A percentile compares a stretch with the other conserved stretches of the same genome.
Evolutionary conservation across 2,888 invertebrate species (phyloP).

Genomic region (Apamea monoglypha): DNA sequence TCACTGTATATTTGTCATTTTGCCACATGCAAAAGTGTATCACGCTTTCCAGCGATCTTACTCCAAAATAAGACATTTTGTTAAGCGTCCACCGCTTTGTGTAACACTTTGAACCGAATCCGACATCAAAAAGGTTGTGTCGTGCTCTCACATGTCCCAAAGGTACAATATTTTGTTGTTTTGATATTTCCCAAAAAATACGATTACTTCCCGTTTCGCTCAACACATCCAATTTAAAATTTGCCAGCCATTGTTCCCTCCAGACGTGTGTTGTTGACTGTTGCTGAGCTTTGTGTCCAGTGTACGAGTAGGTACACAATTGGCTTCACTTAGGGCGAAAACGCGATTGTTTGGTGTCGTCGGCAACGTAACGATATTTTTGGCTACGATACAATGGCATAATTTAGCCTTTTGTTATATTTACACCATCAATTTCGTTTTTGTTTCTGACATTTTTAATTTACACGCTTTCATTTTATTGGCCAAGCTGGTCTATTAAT

Average conservation of each 20-base stretch:
- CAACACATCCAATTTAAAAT: conserved; percentile 62
- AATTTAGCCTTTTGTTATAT: conserved; percentile 1
- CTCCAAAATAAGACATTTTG: not conserved
- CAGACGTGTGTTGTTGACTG: conserved; percentile 21
- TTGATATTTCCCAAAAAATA: conserved; percentile 49
- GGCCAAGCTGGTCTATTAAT: not conserved
- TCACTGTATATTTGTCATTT: not conserved
- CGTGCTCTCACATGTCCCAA: conserved; percentile 32
- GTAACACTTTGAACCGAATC: conserved; percentile 11
- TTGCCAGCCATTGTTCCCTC: conserved; percentile 60
- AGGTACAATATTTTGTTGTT: conserved; percentile 48
- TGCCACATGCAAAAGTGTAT: no score
- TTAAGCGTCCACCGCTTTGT: not conserved
- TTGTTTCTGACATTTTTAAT: conserved; percentile 7
- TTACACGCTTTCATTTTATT: not conserved
- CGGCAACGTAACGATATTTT: conserved; percentile 21
- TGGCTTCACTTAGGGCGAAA: not conserved
- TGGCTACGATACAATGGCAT: not conserved
- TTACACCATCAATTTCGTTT: not conserved
- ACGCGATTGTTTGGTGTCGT: not conserved
- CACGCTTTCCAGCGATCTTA: not conserved
- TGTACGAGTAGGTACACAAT: not conserved
- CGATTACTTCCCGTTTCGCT: conserved; percentile 41
- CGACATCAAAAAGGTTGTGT: conserved; percentile 45
- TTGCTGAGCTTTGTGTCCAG: conserved; percentile 14